Conservation (phyloP, 2,888 invertebrate genomes). For the Apodemia zela region DNA sequence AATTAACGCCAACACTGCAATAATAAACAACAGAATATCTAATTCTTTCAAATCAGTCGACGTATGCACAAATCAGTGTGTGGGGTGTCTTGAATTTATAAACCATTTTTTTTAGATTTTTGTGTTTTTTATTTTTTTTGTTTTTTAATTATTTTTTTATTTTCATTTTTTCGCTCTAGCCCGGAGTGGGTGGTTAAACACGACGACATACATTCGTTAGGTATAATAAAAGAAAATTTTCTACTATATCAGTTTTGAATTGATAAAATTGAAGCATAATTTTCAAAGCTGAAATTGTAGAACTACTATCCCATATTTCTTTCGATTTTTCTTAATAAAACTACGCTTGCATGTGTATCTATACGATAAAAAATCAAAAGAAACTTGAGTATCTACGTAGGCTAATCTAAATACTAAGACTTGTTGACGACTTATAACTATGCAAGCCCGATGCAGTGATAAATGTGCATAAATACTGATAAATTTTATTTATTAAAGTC, state of each 20-base stretch:
- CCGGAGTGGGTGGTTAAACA: slow-evolving; percentile 68
- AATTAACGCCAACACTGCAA: background rate
- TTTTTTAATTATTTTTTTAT: slow-evolving; percentile 44
- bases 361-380: slow-evolving; percentile 29
- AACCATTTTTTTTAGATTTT: slow-evolving; percentile 41
- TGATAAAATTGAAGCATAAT: slow-evolving; percentile 34
- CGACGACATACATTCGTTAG: slow-evolving; percentile 64
- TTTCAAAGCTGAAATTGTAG: slow-evolving; percentile 60
- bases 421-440: slow-evolving; percentile 43
- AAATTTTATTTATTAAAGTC: background rate
- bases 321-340: slow-evolving; percentile 18
- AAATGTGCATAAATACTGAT: slow-evolving; percentile 15
- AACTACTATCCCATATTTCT: slow-evolving; percentile 41
- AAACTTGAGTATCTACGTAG: slow-evolving; percentile 30
- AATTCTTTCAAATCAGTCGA: background rate
- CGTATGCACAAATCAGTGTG: slow-evolving; percentile 12
- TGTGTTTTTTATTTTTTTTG: slow-evolving; percentile 41
- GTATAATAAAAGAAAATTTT: slow-evolving; percentile 47
- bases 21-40: background rate
- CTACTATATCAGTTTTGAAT: slow-evolving; percentile 56
- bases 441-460: slow-evolving; percentile 36
- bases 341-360: slow-evolving; percentile 14
- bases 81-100: slow-evolving; percentile 40
- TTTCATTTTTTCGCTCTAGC: slow-evolving; percentile 56
- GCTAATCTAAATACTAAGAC: slow-evolving; percentile 44